Evolutionary conservation across 2,797 vertebrate genomes (phyloP).

Genomic region (Eulemur mongoz): DNA sequence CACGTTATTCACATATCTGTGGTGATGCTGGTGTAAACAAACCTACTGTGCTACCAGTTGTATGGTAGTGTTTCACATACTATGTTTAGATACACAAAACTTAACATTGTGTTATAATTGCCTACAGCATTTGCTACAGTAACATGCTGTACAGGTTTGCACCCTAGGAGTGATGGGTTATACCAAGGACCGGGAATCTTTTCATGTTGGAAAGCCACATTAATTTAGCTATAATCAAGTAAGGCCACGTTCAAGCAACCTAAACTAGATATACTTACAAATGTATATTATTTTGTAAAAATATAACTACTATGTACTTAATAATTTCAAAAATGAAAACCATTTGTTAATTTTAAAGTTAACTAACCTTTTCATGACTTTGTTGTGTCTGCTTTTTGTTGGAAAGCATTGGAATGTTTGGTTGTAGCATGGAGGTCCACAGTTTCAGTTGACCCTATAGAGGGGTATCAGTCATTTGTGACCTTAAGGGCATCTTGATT

Average conservation of each 20-base stretch:
- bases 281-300: neutral
- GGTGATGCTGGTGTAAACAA: neutral
- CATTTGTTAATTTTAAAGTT: neutral
- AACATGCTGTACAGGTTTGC: neutral
- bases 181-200: neutral
- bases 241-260: neutral
- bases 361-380: neutral
- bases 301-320: neutral
- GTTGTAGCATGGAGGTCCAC: neutral
- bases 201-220: neutral
- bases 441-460: neutral
- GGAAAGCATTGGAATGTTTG: neutral
- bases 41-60: neutral
- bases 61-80: neutral
- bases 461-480: neutral
- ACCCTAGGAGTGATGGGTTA: neutral
- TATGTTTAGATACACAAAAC: neutral
- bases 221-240: neutral
- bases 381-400: neutral
- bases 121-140: no score
- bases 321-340: no score
- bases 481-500: neutral
- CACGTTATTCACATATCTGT: neutral
- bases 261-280: neutral
- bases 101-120: neutral